A percentile compares a stretch with the other conserved stretches of the same genome.
Conservation (phyloP, 2,113 vertebrate species). For the Tympanuchus pallidicinctus region DNA sequence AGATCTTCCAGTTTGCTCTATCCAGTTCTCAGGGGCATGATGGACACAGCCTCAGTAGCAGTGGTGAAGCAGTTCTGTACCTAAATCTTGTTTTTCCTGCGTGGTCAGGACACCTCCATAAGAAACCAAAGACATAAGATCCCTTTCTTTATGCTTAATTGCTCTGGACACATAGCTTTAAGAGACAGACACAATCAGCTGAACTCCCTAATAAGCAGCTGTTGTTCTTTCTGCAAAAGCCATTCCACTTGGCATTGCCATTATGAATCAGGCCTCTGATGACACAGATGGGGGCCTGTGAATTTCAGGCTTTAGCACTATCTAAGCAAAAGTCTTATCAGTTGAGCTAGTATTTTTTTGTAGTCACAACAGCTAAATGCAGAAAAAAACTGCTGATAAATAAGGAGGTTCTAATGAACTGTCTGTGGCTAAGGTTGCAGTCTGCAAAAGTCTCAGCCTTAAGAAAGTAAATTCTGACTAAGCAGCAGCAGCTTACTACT, state of each 20-base stretch:
- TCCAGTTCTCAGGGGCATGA: neutral
- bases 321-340: neutral
- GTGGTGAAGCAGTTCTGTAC: neutral
- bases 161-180: neutral
- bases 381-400: neutral
- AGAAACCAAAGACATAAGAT: neutral
- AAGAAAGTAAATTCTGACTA: neutral
- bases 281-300: accelerated
- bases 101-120: neutral
- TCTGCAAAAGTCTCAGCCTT: neutral
- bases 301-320: neutral
- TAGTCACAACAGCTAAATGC: neutral
- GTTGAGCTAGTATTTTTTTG: neutral
- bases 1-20: neutral
- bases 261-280: neutral
- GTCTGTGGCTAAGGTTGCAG: neutral
- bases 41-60: neutral
- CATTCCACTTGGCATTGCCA: neutral
- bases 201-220: neutral
- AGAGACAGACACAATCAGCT: neutral
- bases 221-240: neutral
- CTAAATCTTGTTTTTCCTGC: neutral
- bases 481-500: neutral
- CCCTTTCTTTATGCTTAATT: neutral
- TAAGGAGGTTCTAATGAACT: neutral